These are phyloP conservation scores for Percopsis omiscomaycus DNA, from an alignment of 2,797 vertebrate species.

Conservation along the genomic window DNA sequence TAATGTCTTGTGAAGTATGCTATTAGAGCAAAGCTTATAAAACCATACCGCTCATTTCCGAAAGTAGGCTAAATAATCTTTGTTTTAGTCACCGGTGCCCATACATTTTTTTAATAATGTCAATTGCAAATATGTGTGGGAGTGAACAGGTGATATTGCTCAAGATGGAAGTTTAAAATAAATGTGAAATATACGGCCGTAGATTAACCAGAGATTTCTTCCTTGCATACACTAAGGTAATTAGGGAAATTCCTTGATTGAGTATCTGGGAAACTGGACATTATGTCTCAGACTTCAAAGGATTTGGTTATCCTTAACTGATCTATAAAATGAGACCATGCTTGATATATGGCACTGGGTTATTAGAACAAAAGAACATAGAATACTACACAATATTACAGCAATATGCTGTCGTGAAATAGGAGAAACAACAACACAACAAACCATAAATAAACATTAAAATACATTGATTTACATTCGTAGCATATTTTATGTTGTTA, in stretches of 20 bases:
- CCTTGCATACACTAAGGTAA: background rate
- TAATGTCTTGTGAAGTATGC: conserved; percentile 31
- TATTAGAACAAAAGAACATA: conserved; percentile 8
- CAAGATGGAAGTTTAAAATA: conserved; percentile 3
- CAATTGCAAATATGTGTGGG: conserved; percentile 4
- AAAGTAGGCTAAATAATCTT: conserved; percentile 8
- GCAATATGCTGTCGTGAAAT: background rate
- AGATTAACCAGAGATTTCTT: background rate
- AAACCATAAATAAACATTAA: conserved; percentile 5
- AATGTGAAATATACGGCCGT: background rate
- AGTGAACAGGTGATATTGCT: conserved; percentile 24
- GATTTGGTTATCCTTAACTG: conserved; percentile 2
- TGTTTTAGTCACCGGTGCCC: background rate
- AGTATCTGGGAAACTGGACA: conserved; percentile 3
- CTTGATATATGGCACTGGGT: conserved; percentile 3
- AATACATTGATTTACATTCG: conserved; percentile 33
- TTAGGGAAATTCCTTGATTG: background rate
- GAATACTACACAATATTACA: background rate
- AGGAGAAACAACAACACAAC: background rate
- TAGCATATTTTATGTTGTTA: conserved; percentile 22
- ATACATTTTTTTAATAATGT: conserved; percentile 16
- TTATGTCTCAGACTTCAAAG: conserved; percentile 6
- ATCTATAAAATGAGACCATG: background rate
- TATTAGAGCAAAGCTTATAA: conserved; percentile 8
- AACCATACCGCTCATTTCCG: conserved; percentile 10